These are phyloP conservation scores for Cheirogaleus medius DNA, from an alignment of 2,113 vertebrate species.

Conservation along the genomic window DNA sequence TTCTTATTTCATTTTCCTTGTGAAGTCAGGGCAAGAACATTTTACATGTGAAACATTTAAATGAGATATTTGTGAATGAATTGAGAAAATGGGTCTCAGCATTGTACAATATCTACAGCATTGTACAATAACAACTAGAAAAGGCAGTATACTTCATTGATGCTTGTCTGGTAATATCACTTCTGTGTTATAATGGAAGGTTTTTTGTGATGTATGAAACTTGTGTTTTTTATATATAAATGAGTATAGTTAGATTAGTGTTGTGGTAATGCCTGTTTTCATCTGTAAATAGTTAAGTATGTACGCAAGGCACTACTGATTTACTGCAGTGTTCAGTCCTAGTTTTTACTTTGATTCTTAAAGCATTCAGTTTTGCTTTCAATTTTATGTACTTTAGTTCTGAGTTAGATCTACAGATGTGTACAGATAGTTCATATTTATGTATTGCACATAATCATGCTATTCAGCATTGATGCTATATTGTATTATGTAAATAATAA, in stretches of 20 bases:
- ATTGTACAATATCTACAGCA: slow-evolving; percentile 91
- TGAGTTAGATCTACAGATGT: slow-evolving; percentile 94
- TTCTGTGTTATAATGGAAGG: slow-evolving; percentile 91
- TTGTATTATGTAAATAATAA: slow-evolving; percentile 99
- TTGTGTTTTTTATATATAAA: slow-evolving; percentile 90
- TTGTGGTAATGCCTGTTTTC: slow-evolving; percentile 89
- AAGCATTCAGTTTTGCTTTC: slow-evolving; percentile 86
- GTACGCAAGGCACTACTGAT: slow-evolving; percentile 81
- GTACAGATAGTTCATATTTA: slow-evolving; percentile 99
- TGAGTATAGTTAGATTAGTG: slow-evolving; percentile 86
- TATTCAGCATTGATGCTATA: slow-evolving; percentile 95
- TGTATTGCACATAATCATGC: slow-evolving; percentile 99
- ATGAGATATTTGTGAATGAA: neutral
- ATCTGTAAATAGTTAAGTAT: slow-evolving; percentile 88
- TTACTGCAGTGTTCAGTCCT: slow-evolving; percentile 83
- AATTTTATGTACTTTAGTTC: slow-evolving; percentile 88
- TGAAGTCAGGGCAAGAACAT: neutral
- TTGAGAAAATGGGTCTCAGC: slow-evolving; percentile 56
- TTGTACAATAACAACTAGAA: slow-evolving; percentile 92
- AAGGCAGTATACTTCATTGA: slow-evolving; percentile 91
- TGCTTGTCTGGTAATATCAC: slow-evolving; percentile 92
- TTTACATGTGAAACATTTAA: neutral
- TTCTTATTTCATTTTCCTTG: neutral
- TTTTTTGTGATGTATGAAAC: slow-evolving; percentile 88
- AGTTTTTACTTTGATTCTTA: slow-evolving; percentile 83